Base-by-base conservation (phyloP, 1,140 invertebrate species). In the Ceratina japonica region DNA sequence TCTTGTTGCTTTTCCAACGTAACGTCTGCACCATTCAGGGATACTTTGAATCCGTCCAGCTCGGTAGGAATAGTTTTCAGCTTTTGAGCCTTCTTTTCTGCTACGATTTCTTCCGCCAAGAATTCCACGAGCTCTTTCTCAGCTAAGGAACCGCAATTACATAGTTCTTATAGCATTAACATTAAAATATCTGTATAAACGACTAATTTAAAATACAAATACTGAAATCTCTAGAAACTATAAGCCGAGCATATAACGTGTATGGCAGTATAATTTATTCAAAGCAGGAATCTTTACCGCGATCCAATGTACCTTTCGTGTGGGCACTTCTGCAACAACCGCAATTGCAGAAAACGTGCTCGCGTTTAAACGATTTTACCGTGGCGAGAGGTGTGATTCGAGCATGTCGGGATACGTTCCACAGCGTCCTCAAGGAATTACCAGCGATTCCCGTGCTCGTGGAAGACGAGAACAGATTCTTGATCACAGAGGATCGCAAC, bases 111-210 rank as follows among this genome's bases (percentile, higher is more conserved):
- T 91, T 98, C 97, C 5, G 95, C 95, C 0, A 98, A 91, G 89
- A 98, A 98, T 89, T 97, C 96, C 0, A 97, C 95, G 51, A 98
- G 92, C 89, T 98, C 97, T 82, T 95, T 94, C 91, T 98, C 97
- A 87, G 95, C 97, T 97, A 80, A 63, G 90, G 89, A 87, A 84
- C 72, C 77, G 75, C 15, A 73, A 52, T 27, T 69, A 20, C 27
- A 64, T 69, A 85, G 75, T 62, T 52, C 80, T 75, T 49, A 74
- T 86, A 78, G 62, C 52, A 80, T 75, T 52, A 73, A 75, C 77
- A 56, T 7, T 44, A 7, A 44, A 44, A 44, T 44, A 3, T 54
- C 31, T 13, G 27, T 52, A 18, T 69, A 69, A 18, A 49, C 0
- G 22, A 7, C n/a, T 12, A 5, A 31, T 56, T 10, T 22, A 2